Conservation (phyloP, 2,888 invertebrate species). For the Gasteruption jaculator region DNA sequence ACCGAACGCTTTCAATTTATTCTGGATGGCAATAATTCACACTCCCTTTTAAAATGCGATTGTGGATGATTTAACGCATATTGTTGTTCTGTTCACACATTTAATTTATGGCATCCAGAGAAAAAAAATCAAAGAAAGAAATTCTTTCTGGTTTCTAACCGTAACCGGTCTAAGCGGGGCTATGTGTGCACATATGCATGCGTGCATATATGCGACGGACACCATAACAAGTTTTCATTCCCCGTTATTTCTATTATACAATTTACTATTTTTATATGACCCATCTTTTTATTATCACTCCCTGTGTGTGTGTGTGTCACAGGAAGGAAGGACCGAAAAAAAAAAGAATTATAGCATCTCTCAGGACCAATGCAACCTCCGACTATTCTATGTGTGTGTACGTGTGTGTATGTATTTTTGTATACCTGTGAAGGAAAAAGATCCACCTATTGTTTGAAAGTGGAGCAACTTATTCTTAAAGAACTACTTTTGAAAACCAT, state of each 20-base stretch:
- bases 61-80: slow-evolving; percentile 37
- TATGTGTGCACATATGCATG: slow-evolving; percentile 8
- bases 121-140: too few relatives aligned
- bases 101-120: slow-evolving; percentile 30
- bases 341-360: slow-evolving; percentile 5
- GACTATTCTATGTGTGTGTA: too few relatives aligned
- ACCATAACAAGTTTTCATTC: slow-evolving; percentile 29
- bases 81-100: slow-evolving; percentile 37
- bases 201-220: slow-evolving; percentile 19
- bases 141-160: slow-evolving; percentile 3
- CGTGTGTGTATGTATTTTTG: too few relatives aligned
- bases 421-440: too few relatives aligned
- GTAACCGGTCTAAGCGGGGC: slow-evolving; percentile 19
- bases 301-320: slow-evolving; percentile 12
- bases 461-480: too few relatives aligned
- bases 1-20: too few relatives aligned
- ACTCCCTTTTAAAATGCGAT: slow-evolving; percentile 29
- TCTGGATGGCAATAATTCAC: slow-evolving; percentile 37
- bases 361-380: too few relatives aligned
- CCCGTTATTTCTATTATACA: slow-evolving; percentile 38
- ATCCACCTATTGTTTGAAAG: too few relatives aligned
- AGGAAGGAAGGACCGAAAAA: slow-evolving; percentile 11
- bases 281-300: slow-evolving; percentile 23
- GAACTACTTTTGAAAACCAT: too few relatives aligned
- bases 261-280: slow-evolving; percentile 37